These are phyloP conservation scores for Epistrophe grossulariae DNA, from an alignment of 2,888 invertebrate genomes.

Conservation along the genomic window DNA sequence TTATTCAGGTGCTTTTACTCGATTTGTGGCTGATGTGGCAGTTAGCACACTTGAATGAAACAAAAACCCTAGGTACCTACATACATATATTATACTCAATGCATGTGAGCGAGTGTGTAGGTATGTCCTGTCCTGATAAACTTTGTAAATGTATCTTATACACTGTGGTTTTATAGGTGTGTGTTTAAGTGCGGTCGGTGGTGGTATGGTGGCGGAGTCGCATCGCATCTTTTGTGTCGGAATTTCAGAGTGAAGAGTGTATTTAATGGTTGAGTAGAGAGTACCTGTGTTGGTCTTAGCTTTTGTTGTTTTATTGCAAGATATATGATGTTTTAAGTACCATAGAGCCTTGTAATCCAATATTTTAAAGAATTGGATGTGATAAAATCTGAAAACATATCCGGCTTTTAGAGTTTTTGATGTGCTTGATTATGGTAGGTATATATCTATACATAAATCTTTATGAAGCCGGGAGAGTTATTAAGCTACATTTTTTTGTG, in stretches of 20 bases:
- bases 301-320: slow-evolving; percentile 57
- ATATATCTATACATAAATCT: neutral
- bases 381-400: slow-evolving; percentile 17
- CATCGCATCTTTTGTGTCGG: neutral
- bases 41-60: slow-evolving; percentile 67
- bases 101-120: neutral
- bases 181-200: neutral
- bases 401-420: slow-evolving; percentile 10
- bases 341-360: slow-evolving; percentile 48
- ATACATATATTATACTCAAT: neutral
- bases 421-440: neutral
- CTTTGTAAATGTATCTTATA: neutral
- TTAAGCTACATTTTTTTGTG: neutral
- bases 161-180: slow-evolving; percentile 49
- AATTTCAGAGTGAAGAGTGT: slow-evolving; percentile 1
- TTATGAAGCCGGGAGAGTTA: neutral
- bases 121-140: slow-evolving; percentile 10
- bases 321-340: slow-evolving; percentile 54
- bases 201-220: neutral
- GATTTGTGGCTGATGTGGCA: slow-evolving; percentile 61
- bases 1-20: slow-evolving; percentile 50
- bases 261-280: slow-evolving; percentile 35
- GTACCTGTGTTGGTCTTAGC: slow-evolving; percentile 23
- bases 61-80: slow-evolving; percentile 32
- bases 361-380: slow-evolving; percentile 48